A percentile compares a stretch with the other conserved stretches of the same genome.
Conservation (phyloP, 2,888 invertebrate genomes). For the Rhopalosiphum nymphaeae region DNA sequence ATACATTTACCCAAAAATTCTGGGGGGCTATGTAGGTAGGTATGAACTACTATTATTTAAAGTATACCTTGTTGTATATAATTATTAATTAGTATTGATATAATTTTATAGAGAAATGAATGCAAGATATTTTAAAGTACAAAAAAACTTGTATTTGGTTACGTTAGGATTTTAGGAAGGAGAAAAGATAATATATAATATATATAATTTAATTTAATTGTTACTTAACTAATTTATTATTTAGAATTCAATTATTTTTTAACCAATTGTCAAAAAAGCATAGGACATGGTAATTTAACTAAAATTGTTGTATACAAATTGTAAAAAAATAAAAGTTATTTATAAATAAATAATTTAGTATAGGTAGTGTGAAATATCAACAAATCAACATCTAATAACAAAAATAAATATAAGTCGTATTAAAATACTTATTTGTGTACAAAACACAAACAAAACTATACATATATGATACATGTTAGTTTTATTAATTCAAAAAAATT, state of each 20-base stretch:
- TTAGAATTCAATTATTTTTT: background rate
- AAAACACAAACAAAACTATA: slow-evolving; percentile 39
- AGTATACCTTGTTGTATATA: too few relatives aligned
- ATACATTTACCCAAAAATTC: too few relatives aligned
- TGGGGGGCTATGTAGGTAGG: too few relatives aligned
- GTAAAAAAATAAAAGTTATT: slow-evolving; percentile 42
- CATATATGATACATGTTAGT: slow-evolving; percentile 6
- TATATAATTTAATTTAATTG: background rate
- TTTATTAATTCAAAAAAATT: slow-evolving; percentile 17
- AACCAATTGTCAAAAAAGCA: background rate
- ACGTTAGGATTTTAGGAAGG: background rate
- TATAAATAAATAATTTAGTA: slow-evolving; percentile 34
- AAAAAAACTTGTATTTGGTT: background rate
- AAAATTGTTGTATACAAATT: slow-evolving; percentile 19
- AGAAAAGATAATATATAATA: background rate
- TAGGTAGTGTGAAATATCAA: slow-evolving; percentile 32
- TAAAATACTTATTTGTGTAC: slow-evolving; percentile 48
- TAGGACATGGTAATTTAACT: background rate
- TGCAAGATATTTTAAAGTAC: background rate
- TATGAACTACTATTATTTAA: too few relatives aligned
- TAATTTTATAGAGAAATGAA: background rate
- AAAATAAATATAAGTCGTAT: slow-evolving; percentile 30
- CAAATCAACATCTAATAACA: slow-evolving; percentile 47
- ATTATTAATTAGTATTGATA: too few relatives aligned
- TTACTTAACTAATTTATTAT: slow-evolving; percentile 1